Evolutionary conservation across 2,797 vertebrate species (phyloP).

Genomic region (Rhyacichthys aspro): DNA sequence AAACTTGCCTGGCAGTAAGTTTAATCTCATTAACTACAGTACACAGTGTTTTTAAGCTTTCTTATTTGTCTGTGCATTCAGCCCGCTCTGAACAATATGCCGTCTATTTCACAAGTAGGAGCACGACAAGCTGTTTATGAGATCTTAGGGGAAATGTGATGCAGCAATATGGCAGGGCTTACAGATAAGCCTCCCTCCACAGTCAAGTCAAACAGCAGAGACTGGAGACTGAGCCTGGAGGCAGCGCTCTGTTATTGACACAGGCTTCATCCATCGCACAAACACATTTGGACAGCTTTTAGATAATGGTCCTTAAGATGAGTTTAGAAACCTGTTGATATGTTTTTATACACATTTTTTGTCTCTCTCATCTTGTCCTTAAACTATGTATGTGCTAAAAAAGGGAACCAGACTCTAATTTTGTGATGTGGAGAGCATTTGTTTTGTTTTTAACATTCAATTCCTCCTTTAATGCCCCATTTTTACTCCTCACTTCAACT

Average conservation of each 20-base stretch:
- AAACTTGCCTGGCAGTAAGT: constrained; percentile 49
- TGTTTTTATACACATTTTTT: neutral
- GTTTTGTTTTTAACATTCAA: no score
- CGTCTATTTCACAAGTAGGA: constrained; percentile 61
- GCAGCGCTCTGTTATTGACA: constrained; percentile 52
- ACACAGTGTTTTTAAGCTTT: constrained; percentile 56
- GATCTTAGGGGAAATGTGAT: constrained; percentile 72
- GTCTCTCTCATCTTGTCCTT: no score
- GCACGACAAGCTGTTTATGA: constrained; percentile 71
- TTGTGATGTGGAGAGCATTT: no score
- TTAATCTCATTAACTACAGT: constrained; percentile 72
- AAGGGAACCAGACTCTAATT: no score
- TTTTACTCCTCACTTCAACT: no score
- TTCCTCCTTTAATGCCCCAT: no score
- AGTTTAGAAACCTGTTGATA: constrained; percentile 12
- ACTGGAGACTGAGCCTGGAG: constrained; percentile 60
- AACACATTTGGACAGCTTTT: constrained; percentile 45
- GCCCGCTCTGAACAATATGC: constrained; percentile 69
- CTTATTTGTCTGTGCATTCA: constrained; percentile 69
- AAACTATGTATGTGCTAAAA: no score
- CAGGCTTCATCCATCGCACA: constrained; percentile 21
- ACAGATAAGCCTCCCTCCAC: constrained; percentile 66
- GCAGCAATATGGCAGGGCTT: constrained; percentile 67
- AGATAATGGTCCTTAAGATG: constrained; percentile 21
- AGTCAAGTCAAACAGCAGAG: constrained; percentile 70